Evolutionary conservation across 2,888 invertebrate species (phyloP).

Genomic region (Matsumyia berberina): DNA sequence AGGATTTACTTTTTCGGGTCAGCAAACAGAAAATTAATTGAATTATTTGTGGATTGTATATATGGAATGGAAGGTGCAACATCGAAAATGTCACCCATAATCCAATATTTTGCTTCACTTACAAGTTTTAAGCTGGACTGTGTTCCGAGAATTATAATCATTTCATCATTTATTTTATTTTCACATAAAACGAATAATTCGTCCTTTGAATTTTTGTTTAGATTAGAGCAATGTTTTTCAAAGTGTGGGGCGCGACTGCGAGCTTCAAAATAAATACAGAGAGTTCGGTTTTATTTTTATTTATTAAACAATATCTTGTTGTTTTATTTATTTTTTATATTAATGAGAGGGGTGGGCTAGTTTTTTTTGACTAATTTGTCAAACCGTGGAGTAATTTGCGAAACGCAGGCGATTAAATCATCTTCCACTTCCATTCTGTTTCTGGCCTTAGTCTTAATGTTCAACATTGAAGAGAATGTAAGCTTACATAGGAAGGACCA

Average conservation of each 20-base stretch:
- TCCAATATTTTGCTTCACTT: slow-evolving; percentile 18
- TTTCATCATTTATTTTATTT: slow-evolving; percentile 10
- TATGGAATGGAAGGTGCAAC: not conserved
- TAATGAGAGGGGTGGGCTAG: not conserved
- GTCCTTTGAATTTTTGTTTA: no score
- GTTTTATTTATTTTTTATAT: not conserved
- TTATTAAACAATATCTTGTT: not conserved
- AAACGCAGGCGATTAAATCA: not conserved
- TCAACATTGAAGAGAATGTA: no score
- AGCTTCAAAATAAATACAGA: not conserved
- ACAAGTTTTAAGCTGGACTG: slow-evolving; percentile 18
- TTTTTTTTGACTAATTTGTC: slow-evolving; percentile 4
- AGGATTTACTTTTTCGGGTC: no score
- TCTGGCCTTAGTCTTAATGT: slow-evolving; percentile 1
- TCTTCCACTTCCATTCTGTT: not conserved
- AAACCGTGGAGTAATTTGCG: slow-evolving; percentile 3
- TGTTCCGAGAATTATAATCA: slow-evolving; percentile 11
- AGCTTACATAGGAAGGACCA: no score
- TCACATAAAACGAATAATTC: no score
- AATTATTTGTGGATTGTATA: no score
- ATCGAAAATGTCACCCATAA: slow-evolving; percentile 9
- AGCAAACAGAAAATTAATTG: no score
- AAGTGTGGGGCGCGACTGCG: no score
- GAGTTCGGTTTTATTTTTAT: slow-evolving; percentile 1
- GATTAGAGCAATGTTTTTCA: no score